Base-by-base conservation (phyloP, 2,888 invertebrate species). In the Digitonthophagus gazella region DNA sequence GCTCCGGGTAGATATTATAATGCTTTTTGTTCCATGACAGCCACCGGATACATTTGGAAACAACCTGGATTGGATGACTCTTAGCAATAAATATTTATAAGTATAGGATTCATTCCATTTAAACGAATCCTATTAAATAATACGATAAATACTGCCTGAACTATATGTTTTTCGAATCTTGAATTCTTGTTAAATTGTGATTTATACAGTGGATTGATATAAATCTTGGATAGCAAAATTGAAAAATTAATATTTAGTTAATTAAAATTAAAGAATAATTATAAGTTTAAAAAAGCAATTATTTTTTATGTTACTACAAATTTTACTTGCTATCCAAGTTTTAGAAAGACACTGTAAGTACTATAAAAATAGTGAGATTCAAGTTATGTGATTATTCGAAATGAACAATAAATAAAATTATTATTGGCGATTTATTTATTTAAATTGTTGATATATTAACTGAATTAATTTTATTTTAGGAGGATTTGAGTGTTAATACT, bases 1-100 rank as follows among this genome's bases (percentile, higher is more conserved):
- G 93, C 90, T 75, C 95, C 95, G 2, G 95, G 95, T 19, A 87
- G 91, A 71, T 96, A 95, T 82, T 95, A 95, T 84, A 94, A 95
- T 79, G 95, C 95, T 3, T 91, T 91, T 76, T 96, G 95, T 82
- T 92, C 93, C 71, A 94, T 95, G 90, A 93, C 93, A 16, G 91
- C 92, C 74, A 95, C 94, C 44, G 95, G 95, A 16, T 95, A 95
- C 83, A 94, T 95, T 78, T 95, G 95, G 95, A 90, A 91, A 72
- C 94, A 95, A 80, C 93, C 93, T 14, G 86, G 86, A 66, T 78
- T 83, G 65, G 83, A 81, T 67, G 76, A 74, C 57, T 74, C 76
- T 69, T 77, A 75, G 74, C 76, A 72, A 61, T 58, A 20, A 61
- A n/a, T n/a, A n/a, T n/a, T n/a, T n/a, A n/a, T n/a, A n/a, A n/a